phyloP scores from a whole-genome alignment of 2,113 vertebrate genomes.

The Perognathus longimembris region DNA sequence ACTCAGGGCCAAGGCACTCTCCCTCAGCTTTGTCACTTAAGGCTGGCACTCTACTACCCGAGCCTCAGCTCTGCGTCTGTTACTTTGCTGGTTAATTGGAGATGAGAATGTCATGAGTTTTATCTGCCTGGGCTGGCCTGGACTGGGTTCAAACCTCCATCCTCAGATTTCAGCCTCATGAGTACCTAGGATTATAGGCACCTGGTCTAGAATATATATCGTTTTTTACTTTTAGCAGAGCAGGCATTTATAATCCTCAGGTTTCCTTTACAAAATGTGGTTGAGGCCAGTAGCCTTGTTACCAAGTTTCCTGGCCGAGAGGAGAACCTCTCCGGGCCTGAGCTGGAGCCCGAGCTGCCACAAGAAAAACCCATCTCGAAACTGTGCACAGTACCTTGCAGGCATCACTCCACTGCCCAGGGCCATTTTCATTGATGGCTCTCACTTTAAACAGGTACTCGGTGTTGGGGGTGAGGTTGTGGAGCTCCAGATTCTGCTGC shows the following conservation, averaged over 20 bases:
- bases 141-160: too few species aligned
- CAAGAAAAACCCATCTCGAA: neutral
- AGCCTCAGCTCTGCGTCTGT: too few species aligned
- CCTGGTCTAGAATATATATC: neutral
- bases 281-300: neutral
- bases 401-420: slow-evolving; percentile 82
- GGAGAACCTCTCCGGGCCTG: neutral
- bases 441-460: slow-evolving; percentile 85
- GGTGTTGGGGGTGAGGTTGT: slow-evolving; percentile 81
- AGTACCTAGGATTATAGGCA: too few species aligned
- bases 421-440: slow-evolving; percentile 78
- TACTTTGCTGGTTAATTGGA: too few species aligned
- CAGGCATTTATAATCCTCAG: neutral
- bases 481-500: slow-evolving; percentile 82
- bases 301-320: neutral
- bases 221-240: neutral
- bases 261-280: neutral
- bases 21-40: too few species aligned
- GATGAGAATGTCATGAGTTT: too few species aligned
- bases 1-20: too few species aligned
- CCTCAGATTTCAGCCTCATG: too few species aligned
- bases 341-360: neutral
- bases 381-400: slow-evolving; percentile 80
- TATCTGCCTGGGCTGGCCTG: too few species aligned
- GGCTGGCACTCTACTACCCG: too few species aligned